Evolutionary conservation across 2,888 invertebrate genomes (phyloP).

Genomic region (Eurytoma californica): DNA sequence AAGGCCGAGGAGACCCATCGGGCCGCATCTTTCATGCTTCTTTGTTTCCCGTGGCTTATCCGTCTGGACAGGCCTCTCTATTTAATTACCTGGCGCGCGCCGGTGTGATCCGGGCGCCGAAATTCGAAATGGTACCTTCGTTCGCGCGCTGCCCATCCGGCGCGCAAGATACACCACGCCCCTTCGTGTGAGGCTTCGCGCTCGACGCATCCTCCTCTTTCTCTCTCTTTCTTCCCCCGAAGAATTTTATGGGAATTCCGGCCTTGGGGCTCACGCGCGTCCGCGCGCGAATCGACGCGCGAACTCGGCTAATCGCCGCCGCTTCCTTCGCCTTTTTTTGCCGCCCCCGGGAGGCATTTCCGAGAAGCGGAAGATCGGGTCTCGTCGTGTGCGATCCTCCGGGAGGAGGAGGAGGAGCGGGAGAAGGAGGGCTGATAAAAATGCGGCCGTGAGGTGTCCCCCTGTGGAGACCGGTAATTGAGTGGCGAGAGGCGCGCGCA

Average conservation of each 20-base stretch:
- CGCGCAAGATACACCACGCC: constrained; percentile 21
- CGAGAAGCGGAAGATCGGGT: constrained; percentile 43
- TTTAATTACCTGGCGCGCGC: constrained; percentile 38
- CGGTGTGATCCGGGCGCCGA: constrained; percentile 10
- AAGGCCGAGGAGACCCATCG: background rate
- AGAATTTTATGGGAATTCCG: constrained; percentile 43
- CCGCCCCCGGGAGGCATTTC: constrained; percentile 25
- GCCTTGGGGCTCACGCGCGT: background rate
- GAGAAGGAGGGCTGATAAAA: background rate
- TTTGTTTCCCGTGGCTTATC: background rate
- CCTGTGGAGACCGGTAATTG: constrained; percentile 22
- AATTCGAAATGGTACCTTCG: constrained; percentile 26
- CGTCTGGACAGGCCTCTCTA: constrained; percentile 26
- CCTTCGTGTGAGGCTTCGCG: constrained; percentile 1
- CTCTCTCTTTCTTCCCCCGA: background rate
- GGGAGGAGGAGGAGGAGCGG: constrained; percentile 3
- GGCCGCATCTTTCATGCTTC: background rate
- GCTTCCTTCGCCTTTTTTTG: constrained; percentile 13
- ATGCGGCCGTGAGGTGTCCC: background rate
- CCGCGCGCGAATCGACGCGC: constrained; percentile 50
- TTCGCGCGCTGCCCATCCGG: background rate
- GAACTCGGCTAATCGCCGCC: constrained; percentile 52
- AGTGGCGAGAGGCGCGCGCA: constrained; percentile 27
- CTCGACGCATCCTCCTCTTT: background rate
- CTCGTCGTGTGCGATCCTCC: constrained; percentile 45